These are phyloP conservation scores for Apotomis capreana DNA, from an alignment of 2,888 invertebrate genomes.

Conservation along the genomic window DNA sequence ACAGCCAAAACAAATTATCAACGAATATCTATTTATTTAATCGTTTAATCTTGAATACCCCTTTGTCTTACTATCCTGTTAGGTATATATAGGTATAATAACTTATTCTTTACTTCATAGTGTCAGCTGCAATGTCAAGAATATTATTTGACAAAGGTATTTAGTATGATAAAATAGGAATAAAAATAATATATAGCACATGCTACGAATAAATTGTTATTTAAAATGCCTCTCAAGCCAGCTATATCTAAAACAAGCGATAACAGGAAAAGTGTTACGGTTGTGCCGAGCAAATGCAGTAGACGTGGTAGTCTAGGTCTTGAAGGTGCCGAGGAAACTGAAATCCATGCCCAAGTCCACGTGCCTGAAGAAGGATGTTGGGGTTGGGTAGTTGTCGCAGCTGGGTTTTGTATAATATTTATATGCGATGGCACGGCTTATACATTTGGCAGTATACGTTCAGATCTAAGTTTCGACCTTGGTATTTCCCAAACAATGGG, in stretches of 20 bases:
- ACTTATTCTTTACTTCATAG: too few species aligned
- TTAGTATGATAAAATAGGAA: too few species aligned
- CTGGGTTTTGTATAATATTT: constrained; percentile 62
- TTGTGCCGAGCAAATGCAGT: constrained; percentile 61
- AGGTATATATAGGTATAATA: too few species aligned
- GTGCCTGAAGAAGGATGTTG: constrained; percentile 73
- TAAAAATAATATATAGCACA: too few species aligned
- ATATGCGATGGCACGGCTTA: constrained; percentile 69
- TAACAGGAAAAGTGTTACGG: constrained; percentile 55
- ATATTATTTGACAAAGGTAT: too few species aligned
- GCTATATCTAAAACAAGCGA: constrained; percentile 49
- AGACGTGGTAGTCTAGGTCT: constrained; percentile 58
- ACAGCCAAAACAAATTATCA: too few species aligned
- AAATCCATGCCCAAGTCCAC: constrained; percentile 74
- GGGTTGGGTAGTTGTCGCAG: constrained; percentile 74
- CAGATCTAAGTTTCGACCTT: constrained; percentile 65
- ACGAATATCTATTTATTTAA: too few species aligned
- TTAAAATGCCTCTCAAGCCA: constrained; percentile 47
- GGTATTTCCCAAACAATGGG: constrained; percentile 57
- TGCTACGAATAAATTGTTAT: neutral
- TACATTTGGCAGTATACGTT: constrained; percentile 70
- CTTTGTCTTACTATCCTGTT: too few species aligned
- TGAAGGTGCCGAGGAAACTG: constrained; percentile 71
- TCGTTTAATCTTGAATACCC: too few species aligned
- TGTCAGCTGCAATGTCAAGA: too few species aligned